Conservation (phyloP, 1,140 invertebrate genomes). For the Drosophila asahinai region DNA sequence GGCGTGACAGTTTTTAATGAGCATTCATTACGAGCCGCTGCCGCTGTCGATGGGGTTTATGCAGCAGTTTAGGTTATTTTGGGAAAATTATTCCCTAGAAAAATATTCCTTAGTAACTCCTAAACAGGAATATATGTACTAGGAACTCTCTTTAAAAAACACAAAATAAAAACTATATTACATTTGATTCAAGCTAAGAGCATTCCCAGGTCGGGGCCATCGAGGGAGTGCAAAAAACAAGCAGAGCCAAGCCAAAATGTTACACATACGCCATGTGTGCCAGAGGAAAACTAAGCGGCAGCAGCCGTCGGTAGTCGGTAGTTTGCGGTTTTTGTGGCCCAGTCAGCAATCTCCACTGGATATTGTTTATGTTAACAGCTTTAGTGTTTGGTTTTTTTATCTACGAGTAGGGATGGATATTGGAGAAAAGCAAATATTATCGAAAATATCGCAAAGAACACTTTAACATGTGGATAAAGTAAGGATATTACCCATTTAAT, state of each 20-base stretch:
- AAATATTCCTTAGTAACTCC: background rate
- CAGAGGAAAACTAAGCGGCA: constrained; percentile 12
- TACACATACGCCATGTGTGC: constrained; percentile 70
- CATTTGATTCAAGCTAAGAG: background rate
- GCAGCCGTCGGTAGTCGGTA: constrained; percentile 10
- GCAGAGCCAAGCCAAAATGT: constrained; percentile 52
- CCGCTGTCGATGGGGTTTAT: background rate
- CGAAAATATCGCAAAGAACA: background rate
- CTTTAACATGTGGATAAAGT: no score
- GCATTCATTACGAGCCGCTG: constrained; percentile 42
- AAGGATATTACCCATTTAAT: background rate
- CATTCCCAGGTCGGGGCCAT: background rate
- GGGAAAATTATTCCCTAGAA: background rate
- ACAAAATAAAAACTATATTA: no score
- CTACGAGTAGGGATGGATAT: background rate
- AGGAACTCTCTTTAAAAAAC: no score
- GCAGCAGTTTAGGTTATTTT: background rate
- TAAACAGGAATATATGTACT: no score
- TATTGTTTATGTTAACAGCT: constrained; percentile 53
- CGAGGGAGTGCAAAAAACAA: constrained; percentile 27
- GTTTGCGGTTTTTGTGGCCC: constrained; percentile 31
- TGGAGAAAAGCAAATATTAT: background rate
- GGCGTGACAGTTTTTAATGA: constrained; percentile 51
- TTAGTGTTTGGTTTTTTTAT: constrained; percentile 15
- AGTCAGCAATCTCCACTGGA: constrained; percentile 50